Evolutionary conservation across 2,797 vertebrate species (phyloP).

Genomic region (Hirundo rustica): DNA sequence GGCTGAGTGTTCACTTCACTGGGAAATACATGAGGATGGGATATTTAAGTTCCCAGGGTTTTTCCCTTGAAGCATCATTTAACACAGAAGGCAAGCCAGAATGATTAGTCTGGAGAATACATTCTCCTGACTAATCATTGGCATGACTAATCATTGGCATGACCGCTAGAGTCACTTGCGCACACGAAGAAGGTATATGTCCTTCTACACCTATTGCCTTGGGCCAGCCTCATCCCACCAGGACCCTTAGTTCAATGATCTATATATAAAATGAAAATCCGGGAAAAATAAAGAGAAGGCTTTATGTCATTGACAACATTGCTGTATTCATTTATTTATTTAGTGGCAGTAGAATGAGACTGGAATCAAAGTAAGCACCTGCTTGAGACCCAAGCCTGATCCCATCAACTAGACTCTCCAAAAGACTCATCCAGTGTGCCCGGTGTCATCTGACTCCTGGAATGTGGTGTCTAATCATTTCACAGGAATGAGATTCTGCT

Average conservation of each 20-base stretch:
- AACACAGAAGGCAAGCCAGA: neutral
- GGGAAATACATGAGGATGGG: neutral
- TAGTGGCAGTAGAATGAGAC: neutral
- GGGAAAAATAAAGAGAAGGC: neutral
- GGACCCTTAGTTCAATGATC: neutral
- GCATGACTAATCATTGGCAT: no score
- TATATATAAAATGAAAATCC: neutral
- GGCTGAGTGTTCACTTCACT: neutral
- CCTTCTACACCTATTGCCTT: neutral
- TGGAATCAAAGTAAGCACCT: neutral
- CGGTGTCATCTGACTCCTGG: neutral
- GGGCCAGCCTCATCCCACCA: neutral
- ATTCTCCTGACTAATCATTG: neutral
- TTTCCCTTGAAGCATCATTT: neutral
- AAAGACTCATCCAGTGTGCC: neutral
- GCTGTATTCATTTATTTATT: neutral
- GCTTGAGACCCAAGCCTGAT: neutral
- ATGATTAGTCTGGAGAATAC: neutral
- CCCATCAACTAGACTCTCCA: neutral
- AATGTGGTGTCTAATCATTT: neutral
- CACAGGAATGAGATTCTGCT: neutral
- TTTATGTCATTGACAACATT: neutral
- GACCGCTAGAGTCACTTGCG: neutral
- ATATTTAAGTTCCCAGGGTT: neutral
- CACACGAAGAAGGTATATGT: fast-evolving